A percentile compares a stretch with the other conserved stretches of the same genome.
These are phyloP conservation scores for Apotomis capreana DNA, from an alignment of 2,888 invertebrate species.

Conservation along the genomic window DNA sequence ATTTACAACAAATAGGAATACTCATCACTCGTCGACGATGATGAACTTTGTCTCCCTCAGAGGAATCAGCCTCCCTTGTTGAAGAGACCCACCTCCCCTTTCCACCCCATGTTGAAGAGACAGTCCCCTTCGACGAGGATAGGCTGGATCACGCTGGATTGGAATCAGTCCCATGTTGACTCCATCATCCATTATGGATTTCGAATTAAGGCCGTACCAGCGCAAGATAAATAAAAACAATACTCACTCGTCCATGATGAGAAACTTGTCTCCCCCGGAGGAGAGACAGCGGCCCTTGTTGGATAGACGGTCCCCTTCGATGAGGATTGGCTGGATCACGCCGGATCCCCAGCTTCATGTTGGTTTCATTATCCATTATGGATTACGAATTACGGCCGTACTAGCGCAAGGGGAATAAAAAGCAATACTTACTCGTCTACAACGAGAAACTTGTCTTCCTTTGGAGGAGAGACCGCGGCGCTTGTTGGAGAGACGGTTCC, in stretches of 20 bases:
- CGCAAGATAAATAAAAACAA: conserved; percentile 67
- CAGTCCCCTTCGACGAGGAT: conserved; percentile 92
- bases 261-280: conserved; percentile 93
- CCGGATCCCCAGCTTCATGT: conserved; percentile 93
- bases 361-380: too few relatives aligned
- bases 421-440: conserved; percentile 89
- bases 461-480: conserved; percentile 91
- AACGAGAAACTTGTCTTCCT: conserved; percentile 94
- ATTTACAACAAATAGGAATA: too few relatives aligned
- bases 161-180: conserved; percentile 85
- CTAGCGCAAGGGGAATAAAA: conserved; percentile 89
- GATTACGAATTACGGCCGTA: conserved; percentile 52
- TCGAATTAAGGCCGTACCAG: conserved; percentile 83
- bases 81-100: too few relatives aligned
- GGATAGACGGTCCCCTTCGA: conserved; percentile 91
- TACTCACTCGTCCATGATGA: conserved; percentile 90
- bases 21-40: too few relatives aligned
- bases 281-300: conserved; percentile 93
- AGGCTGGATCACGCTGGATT: conserved; percentile 93
- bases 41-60: too few relatives aligned
- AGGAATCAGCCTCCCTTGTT: conserved; percentile 87
- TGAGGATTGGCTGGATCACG: conserved; percentile 92
- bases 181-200: too few relatives aligned
- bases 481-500: conserved; percentile 90
- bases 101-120: conserved; percentile 94